These are phyloP conservation scores for Melanostoma scalare DNA, from an alignment of 2,888 invertebrate genomes.

Conservation along the genomic window DNA sequence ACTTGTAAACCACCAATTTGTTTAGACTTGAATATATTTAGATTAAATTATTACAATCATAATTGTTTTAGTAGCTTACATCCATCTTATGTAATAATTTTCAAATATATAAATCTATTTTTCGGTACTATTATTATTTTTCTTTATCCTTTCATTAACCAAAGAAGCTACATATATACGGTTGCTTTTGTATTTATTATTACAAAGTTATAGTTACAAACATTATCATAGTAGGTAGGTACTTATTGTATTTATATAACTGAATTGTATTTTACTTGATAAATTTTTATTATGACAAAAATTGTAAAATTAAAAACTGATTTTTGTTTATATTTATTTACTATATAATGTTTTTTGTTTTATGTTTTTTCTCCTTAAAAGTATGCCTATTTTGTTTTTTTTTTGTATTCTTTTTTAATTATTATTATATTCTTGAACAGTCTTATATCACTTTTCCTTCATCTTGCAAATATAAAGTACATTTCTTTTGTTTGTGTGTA, in stretches of 20 bases:
- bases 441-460: conserved; percentile 71
- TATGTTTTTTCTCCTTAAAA: conserved; percentile 44
- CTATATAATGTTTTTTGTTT: conserved; percentile 1
- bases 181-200: conserved; percentile 56
- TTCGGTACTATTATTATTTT: conserved; percentile 31
- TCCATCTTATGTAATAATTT: conserved; percentile 60
- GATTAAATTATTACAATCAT: conserved; percentile 68
- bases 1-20: conserved; percentile 74
- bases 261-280: conserved; percentile 39
- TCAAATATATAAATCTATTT: conserved; percentile 49
- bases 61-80: conserved; percentile 72
- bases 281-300: conserved; percentile 57
- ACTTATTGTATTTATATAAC: conserved; percentile 66
- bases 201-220: conserved; percentile 71
- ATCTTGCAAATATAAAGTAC: conserved; percentile 64
- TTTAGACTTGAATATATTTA: conserved; percentile 74
- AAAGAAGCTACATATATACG: conserved; percentile 63
- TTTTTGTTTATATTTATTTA: conserved; percentile 30
- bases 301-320: conserved; percentile 68
- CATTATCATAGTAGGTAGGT: conserved; percentile 70
- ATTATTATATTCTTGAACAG: conserved; percentile 69
- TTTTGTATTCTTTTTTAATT: conserved; percentile 40
- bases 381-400: conserved; percentile 36
- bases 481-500: conserved; percentile 36
- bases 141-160: conserved; percentile 54